phyloP scores from a whole-genome alignment of 2,888 invertebrate species.

The Epistrophe grossulariae region DNA sequence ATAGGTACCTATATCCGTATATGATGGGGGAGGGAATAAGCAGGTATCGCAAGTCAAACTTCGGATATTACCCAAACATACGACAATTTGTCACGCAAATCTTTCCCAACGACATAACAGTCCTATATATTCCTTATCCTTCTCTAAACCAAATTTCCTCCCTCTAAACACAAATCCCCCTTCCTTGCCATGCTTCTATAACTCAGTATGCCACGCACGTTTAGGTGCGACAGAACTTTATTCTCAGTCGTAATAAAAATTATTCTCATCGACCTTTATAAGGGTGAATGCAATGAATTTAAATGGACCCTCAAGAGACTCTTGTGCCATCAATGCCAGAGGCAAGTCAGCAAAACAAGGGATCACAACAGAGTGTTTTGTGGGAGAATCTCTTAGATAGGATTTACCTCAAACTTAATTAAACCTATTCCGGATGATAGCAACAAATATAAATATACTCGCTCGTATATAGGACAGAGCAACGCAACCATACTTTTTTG shows the following conservation, averaged over 20 bases:
- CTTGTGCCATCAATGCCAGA: slow-evolving; percentile 12
- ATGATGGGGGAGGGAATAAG: neutral
- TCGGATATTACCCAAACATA: slow-evolving; percentile 52
- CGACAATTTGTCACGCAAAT: slow-evolving; percentile 74
- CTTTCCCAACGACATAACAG: slow-evolving; percentile 15
- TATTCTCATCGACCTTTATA: slow-evolving; percentile 72
- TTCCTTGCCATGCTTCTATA: neutral
- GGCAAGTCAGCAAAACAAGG: slow-evolving; percentile 40
- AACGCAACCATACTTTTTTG: neutral
- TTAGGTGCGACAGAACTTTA: slow-evolving; percentile 73
- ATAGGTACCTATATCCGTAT: no score
- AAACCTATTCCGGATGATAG: slow-evolving; percentile 52
- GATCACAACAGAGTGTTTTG: slow-evolving; percentile 9
- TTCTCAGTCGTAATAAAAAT: slow-evolving; percentile 70
- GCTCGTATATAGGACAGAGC: neutral
- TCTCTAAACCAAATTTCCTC: no score
- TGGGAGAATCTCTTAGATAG: slow-evolving; percentile 25
- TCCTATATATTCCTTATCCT: neutral
- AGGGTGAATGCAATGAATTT: slow-evolving; percentile 73
- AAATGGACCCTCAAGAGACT: slow-evolving; percentile 63
- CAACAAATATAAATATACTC: slow-evolving; percentile 5
- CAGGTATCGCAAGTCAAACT: slow-evolving; percentile 60
- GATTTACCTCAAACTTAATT: slow-evolving; percentile 71
- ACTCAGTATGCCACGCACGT: slow-evolving; percentile 68
- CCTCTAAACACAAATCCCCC: neutral